Base-by-base conservation (phyloP, 2,888 invertebrate genomes). In the Lithophane leautieri region DNA sequence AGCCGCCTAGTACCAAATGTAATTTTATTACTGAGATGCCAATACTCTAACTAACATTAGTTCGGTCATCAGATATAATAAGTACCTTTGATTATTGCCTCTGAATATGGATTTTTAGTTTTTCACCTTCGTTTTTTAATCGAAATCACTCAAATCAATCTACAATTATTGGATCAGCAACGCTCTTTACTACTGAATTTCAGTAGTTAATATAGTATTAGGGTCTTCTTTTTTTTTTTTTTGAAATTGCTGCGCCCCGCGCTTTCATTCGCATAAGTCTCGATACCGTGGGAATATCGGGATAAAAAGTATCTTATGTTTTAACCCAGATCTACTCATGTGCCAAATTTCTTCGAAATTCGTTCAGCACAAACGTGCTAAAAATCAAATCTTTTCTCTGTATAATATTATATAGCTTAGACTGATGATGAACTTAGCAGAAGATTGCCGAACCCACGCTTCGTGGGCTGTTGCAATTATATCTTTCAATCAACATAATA, bases 401-500 rank as follows among this genome's bases (percentile, higher is more conserved):
- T 34, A 34, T 34, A 34, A 34, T 34, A 34, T 34, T 34, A 34
- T 34, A 34, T 34, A 34, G 34, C 6, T 34, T 34, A 34, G 34
- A 44, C n/a, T 25, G 42, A 44, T 22, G 67, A 28, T 60, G 19
- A 66, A 28, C 47, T 50, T 42, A n/a, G 14, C 28, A 50, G 40
- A 67, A 42, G 50, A 75, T 62, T 50, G 22, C 42, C 8, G 61
- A 47, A 67, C 76, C 67, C 56, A 82, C 66, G 67, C 58, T 67
- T 34, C 16, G 9, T 25, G 12, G 34, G 16, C 25, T 62, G 66
- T 42, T 62, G 34, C 76, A 70, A 76, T 76, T 63, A 50, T 67
- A 82, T 76, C 62, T 79, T 60, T 70, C 67, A 65, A 71, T 61
- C 66, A 74, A 69, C 47, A 44, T 67, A 47, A 52, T 62, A 65